phyloP scores from a whole-genome alignment of 2,888 invertebrate species.

The Eupithecia subumbrata region DNA sequence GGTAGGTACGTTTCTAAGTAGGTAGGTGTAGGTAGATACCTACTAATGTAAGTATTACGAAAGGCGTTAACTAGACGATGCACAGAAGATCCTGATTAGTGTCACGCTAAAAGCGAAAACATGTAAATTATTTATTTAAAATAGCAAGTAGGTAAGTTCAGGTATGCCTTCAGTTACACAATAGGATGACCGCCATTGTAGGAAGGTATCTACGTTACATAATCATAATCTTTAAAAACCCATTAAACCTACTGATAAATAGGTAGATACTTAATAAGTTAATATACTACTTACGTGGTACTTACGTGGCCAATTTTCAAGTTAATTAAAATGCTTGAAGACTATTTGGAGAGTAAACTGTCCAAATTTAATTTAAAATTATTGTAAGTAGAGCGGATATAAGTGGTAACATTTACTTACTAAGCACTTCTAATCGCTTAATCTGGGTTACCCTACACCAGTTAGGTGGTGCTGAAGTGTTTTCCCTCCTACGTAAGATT shows the following conservation, averaged over 20 bases:
- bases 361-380: background rate
- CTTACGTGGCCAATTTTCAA: background rate
- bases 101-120: conserved; percentile 79
- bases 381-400: background rate
- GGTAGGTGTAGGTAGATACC: background rate
- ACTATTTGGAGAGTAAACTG: background rate
- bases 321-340: conserved; percentile 10
- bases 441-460: background rate
- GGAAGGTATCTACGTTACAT: conserved; percentile 21
- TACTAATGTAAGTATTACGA: conserved; percentile 49
- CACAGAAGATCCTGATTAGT: conserved; percentile 64
- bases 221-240: conserved; percentile 12
- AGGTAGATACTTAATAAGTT: too few relatives aligned
- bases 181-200: conserved; percentile 37
- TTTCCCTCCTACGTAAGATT: background rate
- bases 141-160: conserved; percentile 26
- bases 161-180: conserved; percentile 53
- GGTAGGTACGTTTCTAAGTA: conserved; percentile 1
- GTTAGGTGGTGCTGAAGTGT: background rate
- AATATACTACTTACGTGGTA: too few relatives aligned
- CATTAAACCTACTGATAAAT: too few relatives aligned
- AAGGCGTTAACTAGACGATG: conserved; percentile 61
- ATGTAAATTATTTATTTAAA: conserved; percentile 61
- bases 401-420: background rate
- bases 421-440: background rate